Conservation (phyloP, 2,888 invertebrate species). For the Drosophila paracracens region DNA sequence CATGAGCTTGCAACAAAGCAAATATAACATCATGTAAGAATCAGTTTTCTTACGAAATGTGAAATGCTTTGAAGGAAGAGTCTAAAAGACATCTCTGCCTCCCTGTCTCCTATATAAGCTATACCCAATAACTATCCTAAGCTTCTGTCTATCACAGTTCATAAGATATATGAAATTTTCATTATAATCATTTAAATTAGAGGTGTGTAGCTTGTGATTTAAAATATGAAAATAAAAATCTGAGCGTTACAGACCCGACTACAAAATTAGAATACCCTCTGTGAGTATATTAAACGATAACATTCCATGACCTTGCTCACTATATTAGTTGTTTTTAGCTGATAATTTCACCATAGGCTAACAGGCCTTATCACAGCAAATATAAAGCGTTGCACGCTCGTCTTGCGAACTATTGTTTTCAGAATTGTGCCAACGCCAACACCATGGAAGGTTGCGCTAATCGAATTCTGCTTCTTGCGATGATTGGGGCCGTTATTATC, state of each 20-base stretch:
- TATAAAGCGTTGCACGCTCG: background rate
- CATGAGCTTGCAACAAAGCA: background rate
- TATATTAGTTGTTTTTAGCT: background rate
- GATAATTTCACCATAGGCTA: constrained; percentile 23
- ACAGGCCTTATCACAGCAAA: constrained; percentile 12
- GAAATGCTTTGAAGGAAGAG: background rate
- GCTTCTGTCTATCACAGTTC: no score
- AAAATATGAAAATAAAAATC: no score
- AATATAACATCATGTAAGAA: background rate
- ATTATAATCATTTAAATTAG: background rate
- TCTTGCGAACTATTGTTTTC: constrained; percentile 1
- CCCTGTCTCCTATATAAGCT: background rate
- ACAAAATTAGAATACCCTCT: background rate
- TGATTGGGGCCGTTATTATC: constrained; percentile 19
- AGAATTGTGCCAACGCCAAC: background rate
- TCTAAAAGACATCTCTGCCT: background rate
- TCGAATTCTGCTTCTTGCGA: constrained; percentile 8
- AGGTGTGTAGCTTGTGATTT: no score
- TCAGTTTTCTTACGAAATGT: background rate
- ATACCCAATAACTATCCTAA: background rate
- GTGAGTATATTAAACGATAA: background rate
- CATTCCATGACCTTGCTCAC: constrained; percentile 32
- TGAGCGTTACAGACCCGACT: background rate
- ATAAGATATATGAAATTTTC: no score
- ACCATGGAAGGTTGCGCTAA: constrained; percentile 21